These are phyloP conservation scores for Platorchestia sp. DNA, from an alignment of 1,140 invertebrate species.

Conservation along the genomic window DNA sequence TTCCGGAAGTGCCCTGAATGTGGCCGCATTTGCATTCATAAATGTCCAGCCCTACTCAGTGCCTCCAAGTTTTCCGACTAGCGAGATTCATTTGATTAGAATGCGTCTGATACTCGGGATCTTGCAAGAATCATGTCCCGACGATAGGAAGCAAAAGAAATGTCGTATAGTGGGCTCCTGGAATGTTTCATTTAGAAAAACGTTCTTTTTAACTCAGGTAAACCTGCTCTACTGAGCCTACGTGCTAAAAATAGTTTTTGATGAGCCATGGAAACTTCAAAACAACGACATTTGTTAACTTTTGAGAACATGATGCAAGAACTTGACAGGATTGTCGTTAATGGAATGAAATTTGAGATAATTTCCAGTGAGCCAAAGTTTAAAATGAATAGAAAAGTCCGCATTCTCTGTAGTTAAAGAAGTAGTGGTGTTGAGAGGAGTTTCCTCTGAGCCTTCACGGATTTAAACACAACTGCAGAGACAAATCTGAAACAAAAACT, in stretches of 20 bases:
- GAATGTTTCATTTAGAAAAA: background rate
- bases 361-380: too few relatives aligned
- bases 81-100: background rate
- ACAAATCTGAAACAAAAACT: too few relatives aligned
- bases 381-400: too few relatives aligned
- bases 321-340: background rate
- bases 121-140: background rate
- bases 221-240: background rate
- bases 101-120: background rate
- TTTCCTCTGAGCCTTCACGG: too few relatives aligned
- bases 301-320: background rate
- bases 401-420: too few relatives aligned
- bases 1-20: background rate
- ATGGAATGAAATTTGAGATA: background rate
- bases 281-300: too few relatives aligned
- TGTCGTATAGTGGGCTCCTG: background rate
- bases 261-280: too few relatives aligned
- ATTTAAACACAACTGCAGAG: too few relatives aligned
- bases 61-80: constrained; percentile 9
- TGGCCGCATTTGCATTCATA: constrained; percentile 30
- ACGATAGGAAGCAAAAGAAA: background rate
- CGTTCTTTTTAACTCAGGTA: background rate
- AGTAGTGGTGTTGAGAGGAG: too few relatives aligned
- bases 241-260: background rate
- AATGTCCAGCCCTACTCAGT: background rate